Evolutionary conservation across 2,797 vertebrate genomes (phyloP).

Genomic region (Chaetophractus vellerosus): DNA sequence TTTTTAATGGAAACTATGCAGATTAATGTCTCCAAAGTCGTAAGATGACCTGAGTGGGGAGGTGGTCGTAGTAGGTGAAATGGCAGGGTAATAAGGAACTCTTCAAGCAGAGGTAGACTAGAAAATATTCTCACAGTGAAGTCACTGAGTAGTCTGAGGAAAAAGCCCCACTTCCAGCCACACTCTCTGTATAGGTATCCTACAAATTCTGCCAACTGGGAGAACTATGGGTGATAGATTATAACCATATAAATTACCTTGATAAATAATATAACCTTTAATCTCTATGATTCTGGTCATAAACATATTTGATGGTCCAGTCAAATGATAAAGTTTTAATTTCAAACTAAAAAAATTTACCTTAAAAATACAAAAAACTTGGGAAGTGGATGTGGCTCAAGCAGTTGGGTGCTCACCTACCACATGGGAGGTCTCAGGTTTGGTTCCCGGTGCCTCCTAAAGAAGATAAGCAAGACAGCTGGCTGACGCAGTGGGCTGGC

Average conservation of each 20-base stretch:
- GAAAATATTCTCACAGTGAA: neutral
- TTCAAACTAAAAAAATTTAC: conserved; percentile 1
- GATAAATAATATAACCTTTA: neutral
- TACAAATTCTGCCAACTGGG: neutral
- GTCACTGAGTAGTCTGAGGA: neutral
- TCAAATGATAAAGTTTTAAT: neutral
- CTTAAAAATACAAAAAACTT: neutral
- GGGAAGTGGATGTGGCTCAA: too few relatives aligned
- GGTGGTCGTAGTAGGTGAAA: too few relatives aligned
- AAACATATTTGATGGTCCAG: neutral
- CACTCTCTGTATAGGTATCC: neutral
- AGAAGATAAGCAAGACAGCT: too few relatives aligned
- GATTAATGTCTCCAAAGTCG: neutral
- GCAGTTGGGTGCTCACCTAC: too few relatives aligned
- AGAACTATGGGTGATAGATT: neutral
- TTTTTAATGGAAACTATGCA: conserved; percentile 1
- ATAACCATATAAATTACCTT: neutral
- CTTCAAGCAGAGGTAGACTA: neutral
- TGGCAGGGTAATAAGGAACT: neutral
- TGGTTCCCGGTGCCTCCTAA: too few relatives aligned
- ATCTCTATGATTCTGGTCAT: neutral
- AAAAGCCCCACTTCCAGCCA: neutral
- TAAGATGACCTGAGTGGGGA: neutral
- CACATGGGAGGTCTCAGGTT: too few relatives aligned
- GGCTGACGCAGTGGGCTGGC: too few relatives aligned